Evolutionary conservation across 2,888 invertebrate species (phyloP), one percentile per base, ranked within the genome.

Genomic region (Pristionchus exspectatus): DNA sequence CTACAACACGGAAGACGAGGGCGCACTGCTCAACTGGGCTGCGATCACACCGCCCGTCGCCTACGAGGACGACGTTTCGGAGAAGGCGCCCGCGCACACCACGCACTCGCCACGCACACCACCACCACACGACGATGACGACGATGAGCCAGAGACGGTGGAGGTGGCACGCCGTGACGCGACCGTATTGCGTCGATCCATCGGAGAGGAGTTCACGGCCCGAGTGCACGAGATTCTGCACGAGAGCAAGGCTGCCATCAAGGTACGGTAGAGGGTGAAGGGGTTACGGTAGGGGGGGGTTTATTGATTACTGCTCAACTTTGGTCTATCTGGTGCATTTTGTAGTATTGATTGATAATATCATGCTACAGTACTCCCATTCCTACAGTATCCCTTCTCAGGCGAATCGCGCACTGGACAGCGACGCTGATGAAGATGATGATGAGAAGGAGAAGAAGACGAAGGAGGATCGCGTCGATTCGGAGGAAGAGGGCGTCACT

Each of bases 1-100:
- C 50, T 81, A 81, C 81, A 81, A 44, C 44, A 24, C 81, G 14
- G 44, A 44, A 27, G 50, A 81, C 81, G 81, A 81, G 81, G 50
- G 50, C 50, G n/a, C n/a, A 12, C 27, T 81, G 50, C 50, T 81
- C 50, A 54, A 81, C 27, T n/a, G n/a, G 50, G 50, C 81, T 2
- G 81, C 81, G 81, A n/a, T 81, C 50, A 81, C 81, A 16, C 81
- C 81, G 81, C 81, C 81, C 50, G 81, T 81, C n/a, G 81, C 50
- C 44, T 81, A 81, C 81, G 81, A 81, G 50, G 81, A 81, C 50
- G 81, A 81, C 81, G 38, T 74, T 74, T 74, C 74, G 38, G 74
- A 74, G 74, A 74, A 38, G 74, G 33, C 74, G 74, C 7, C 74
- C 38, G 74, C 21, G 21, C 74, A 38, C 74, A n/a, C 74, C 74